Percentiles rank a stretch among this genome's conserved stretches.
These are phyloP conservation scores for Oscheius sp. DNA, from an alignment of 1,140 invertebrate genomes.

Conservation along the genomic window DNA sequence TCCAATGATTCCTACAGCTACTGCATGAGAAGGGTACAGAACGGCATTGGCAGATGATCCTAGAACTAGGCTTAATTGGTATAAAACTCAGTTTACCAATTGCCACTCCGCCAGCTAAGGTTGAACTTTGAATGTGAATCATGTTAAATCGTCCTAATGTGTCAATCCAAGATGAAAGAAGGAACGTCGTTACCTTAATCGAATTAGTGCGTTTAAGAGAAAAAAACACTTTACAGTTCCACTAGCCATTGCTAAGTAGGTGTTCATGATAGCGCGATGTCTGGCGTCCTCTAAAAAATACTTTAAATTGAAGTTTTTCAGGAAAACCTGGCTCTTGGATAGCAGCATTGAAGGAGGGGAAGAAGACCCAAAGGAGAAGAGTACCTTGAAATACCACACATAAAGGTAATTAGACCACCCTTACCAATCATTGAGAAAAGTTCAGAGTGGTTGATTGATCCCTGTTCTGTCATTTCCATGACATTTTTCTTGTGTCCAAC, in stretches of 20 bases:
- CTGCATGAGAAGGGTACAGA: slow-evolving; percentile 78
- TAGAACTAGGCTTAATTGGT: neutral
- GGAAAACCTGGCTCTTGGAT: slow-evolving; percentile 70
- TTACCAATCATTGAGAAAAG: slow-evolving; percentile 65
- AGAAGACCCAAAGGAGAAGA: slow-evolving; percentile 88
- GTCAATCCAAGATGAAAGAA: slow-evolving; percentile 76
- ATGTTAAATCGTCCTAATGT: slow-evolving; percentile 62
- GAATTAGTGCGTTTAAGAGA: slow-evolving; percentile 70
- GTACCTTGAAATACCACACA: slow-evolving; percentile 57
- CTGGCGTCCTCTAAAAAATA: slow-evolving; percentile 61
- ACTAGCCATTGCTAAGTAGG: slow-evolving; percentile 76
- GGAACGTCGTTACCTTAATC: slow-evolving; percentile 74
- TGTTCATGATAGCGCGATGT: slow-evolving; percentile 85
- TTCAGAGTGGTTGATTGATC: slow-evolving; percentile 63
- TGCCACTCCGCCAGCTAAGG: slow-evolving; percentile 68
- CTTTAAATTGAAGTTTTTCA: neutral
- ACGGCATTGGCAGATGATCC: slow-evolving; percentile 70
- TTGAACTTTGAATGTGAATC: slow-evolving; percentile 63
- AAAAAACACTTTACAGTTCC: no score
- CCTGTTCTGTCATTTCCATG: slow-evolving; percentile 57
- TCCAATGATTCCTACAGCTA: slow-evolving; percentile 77
- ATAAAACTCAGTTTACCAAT: slow-evolving; percentile 62
- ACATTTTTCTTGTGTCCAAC: slow-evolving; percentile 54
- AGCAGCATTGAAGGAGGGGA: slow-evolving; percentile 91
- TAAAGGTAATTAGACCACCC: neutral